These are phyloP conservation scores for Tipula lateralis DNA, from an alignment of 2,888 invertebrate species.

Conservation along the genomic window DNA sequence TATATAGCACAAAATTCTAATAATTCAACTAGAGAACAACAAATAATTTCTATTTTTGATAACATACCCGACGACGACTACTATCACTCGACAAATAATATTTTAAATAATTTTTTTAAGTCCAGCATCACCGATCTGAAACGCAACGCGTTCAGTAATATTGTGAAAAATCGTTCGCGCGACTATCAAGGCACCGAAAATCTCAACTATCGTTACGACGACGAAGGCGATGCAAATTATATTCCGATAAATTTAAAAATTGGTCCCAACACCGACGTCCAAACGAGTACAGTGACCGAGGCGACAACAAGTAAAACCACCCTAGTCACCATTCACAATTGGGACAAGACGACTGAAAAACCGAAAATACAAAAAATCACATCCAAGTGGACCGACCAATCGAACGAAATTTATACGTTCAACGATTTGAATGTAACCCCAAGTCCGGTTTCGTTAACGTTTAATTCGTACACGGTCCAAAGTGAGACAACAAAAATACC, in stretches of 20 bases:
- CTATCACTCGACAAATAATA: conserved; percentile 35
- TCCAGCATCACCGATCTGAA: conserved; percentile 33
- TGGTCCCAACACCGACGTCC: neutral
- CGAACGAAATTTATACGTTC: neutral
- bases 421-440: neutral
- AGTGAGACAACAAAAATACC: conserved; percentile 27
- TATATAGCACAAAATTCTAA: neutral
- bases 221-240: neutral
- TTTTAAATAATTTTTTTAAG: conserved; percentile 36
- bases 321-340: neutral
- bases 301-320: neutral
- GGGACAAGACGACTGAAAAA: neutral
- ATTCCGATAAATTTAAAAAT: neutral
- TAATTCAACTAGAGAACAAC: neutral
- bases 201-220: neutral
- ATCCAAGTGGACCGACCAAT: conserved; percentile 32
- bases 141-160: neutral
- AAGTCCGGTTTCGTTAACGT: neutral
- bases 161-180: neutral
- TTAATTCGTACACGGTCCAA: neutral
- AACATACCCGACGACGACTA: conserved; percentile 33
- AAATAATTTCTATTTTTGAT: conserved; percentile 20
- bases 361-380: conserved; percentile 30
- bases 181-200: neutral
- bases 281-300: neutral